These are phyloP conservation scores for Trididemnum miniatum DNA, from an alignment of 23 tunicate species.

Conservation along the genomic window DNA sequence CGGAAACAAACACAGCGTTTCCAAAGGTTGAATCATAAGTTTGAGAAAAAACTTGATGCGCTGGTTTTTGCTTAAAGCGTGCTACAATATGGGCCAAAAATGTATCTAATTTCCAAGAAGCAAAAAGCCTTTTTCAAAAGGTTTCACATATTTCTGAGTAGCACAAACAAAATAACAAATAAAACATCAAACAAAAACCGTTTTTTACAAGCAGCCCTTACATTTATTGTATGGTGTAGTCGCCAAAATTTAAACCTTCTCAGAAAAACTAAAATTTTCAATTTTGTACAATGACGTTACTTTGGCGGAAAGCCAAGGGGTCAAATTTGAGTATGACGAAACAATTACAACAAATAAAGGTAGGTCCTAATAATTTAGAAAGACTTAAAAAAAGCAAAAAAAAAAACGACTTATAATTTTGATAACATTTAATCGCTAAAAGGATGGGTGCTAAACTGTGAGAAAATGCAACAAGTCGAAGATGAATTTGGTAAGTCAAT, in stretches of 20 bases:
- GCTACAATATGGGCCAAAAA: background rate
- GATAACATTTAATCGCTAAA: too few species aligned
- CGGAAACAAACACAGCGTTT: background rate
- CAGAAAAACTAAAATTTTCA: background rate
- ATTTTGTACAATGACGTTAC: background rate
- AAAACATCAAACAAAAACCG: background rate
- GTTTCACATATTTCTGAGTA: background rate
- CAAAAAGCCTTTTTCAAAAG: background rate
- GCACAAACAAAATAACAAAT: background rate
- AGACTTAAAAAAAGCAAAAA: too few species aligned
- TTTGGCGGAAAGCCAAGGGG: background rate
- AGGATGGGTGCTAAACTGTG: too few species aligned
- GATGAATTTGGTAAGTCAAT: too few species aligned
- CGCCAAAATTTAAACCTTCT: background rate
- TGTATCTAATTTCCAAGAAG: background rate
- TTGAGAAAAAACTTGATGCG: background rate
- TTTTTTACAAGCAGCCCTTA: background rate
- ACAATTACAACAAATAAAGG: too few species aligned
- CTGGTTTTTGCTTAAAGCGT: background rate
- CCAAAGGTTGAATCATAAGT: conserved; percentile 7
- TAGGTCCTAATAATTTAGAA: too few species aligned
- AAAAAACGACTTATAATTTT: too few species aligned
- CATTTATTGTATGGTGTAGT: background rate
- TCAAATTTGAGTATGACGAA: too few species aligned
- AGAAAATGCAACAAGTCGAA: too few species aligned